Percentiles rank a stretch among this genome's conserved stretches.
Conservation (phyloP, 2,113 vertebrate species). For the Cyprinus carpio region DNA sequence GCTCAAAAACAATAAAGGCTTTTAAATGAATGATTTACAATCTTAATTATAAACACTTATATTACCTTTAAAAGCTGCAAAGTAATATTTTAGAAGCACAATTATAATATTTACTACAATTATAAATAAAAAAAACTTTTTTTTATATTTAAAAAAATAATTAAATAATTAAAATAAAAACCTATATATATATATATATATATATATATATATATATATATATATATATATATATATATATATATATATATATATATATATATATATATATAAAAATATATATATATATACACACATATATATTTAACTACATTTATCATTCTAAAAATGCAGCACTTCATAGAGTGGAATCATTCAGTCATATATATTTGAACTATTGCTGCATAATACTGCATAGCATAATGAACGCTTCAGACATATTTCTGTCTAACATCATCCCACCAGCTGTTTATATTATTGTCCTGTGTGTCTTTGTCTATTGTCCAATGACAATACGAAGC, state of each 20-base stretch:
- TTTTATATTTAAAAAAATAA: background rate
- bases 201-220: no score
- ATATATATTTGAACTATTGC: background rate
- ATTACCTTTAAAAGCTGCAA: background rate
- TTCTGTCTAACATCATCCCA: slow-evolving; percentile 1
- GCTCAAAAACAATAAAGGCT: background rate
- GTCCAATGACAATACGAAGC: slow-evolving; percentile 31
- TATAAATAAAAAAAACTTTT: background rate
- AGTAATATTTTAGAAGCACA: background rate
- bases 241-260: no score
- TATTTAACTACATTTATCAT: no score
- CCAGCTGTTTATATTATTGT: slow-evolving; percentile 18
- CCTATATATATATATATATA: no score
- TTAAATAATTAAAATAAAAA: no score
- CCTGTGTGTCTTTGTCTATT: slow-evolving; percentile 1
- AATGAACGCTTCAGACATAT: slow-evolving; percentile 18
- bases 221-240: no score
- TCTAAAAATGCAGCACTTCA: no score
- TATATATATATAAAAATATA: no score
- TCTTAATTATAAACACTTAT: background rate
- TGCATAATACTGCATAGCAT: background rate
- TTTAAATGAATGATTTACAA: background rate
- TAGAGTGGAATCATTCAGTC: no score
- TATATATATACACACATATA: no score
- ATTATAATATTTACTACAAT: background rate